Evolutionary conservation across 2,888 invertebrate genomes (phyloP), one percentile per base, ranked within the genome.

Genomic region (Drosophila prostipennis): DNA sequence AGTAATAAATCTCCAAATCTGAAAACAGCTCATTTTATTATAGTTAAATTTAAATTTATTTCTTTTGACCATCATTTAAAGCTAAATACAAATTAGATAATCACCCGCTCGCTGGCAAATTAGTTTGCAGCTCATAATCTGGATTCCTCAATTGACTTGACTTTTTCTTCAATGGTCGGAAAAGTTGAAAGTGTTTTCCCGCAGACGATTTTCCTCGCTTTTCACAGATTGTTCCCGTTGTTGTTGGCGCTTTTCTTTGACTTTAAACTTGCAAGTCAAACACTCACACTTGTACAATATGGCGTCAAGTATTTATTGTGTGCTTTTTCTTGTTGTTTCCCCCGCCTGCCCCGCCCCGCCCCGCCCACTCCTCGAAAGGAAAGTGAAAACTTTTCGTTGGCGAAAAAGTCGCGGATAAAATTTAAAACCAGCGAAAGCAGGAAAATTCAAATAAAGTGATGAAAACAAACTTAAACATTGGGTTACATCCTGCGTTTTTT

Each of bases 221-320:
- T 56, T 65, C 46, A 61, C 59, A 56, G 46, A 37, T 70, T 64
- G 58, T 61, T 53, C 34, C 36, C 51, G 55, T 72, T 77, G 55
- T 61, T 84, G 76, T 58, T 76, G 73, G 69, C 59, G 82, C 74
- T 85, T 85, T 77, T 74, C 78, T 76, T 77, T 69, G 79, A 79
- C 82, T 82, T 84, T 79, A 81, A 79, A 70, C 77, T 76, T 68
- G 69, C 59, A 77, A 72, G 65, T 59, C 68, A 68, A 70, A 67
- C 59, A 69, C 71, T 69, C 51, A 58, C 52, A 68, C 48, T 52
- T 26, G 46, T 55, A 55, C 42, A 71, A 75, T 74, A 80, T 83
- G 79, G 83, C 80, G 80, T 86, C 78, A 83, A 84, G 86, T 78
- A 83, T 86, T 83, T 83, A 77, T 86, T 85, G 79, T 75, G 46